phyloP scores from a whole-genome alignment of 2,113 vertebrate species.

The Clarias magur region DNA sequence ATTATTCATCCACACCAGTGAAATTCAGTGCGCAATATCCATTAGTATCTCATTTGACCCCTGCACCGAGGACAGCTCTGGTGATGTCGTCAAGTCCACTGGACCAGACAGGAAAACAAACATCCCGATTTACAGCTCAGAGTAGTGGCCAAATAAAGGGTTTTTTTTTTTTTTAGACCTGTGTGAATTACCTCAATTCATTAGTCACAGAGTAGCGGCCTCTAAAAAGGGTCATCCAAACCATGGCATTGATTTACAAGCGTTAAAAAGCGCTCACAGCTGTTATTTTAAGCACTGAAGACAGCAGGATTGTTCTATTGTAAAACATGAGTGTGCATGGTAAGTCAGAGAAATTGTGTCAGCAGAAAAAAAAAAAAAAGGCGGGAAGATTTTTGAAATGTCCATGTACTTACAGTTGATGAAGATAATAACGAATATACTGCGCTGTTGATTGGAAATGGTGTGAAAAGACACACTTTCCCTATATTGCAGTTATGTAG shows the following conservation, averaged over 20 bases:
- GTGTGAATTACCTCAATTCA: slow-evolving; percentile 67
- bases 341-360: background rate
- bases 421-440: background rate
- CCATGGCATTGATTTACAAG: slow-evolving; percentile 53
- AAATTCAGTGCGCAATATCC: background rate
- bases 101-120: slow-evolving; percentile 68
- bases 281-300: slow-evolving; percentile 48
- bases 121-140: slow-evolving; percentile 64
- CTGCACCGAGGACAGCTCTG: slow-evolving; percentile 43
- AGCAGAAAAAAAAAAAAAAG: background rate
- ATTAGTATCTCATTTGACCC: slow-evolving; percentile 20
- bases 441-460: background rate
- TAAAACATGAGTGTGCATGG: slow-evolving; percentile 19
- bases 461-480: background rate
- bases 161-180: slow-evolving; percentile 48
- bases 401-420: background rate
- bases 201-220: slow-evolving; percentile 65
- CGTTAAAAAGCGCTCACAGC: slow-evolving; percentile 49
- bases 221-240: slow-evolving; percentile 51
- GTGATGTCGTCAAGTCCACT: slow-evolving; percentile 46
- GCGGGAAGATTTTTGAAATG: slow-evolving; percentile 16
- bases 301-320: slow-evolving; percentile 37
- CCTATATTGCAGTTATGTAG: background rate
- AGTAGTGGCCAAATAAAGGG: slow-evolving; percentile 63
- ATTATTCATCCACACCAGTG: background rate